Conservation (phyloP, 2,888 invertebrate genomes). For the Ypsolopha sequella region DNA sequence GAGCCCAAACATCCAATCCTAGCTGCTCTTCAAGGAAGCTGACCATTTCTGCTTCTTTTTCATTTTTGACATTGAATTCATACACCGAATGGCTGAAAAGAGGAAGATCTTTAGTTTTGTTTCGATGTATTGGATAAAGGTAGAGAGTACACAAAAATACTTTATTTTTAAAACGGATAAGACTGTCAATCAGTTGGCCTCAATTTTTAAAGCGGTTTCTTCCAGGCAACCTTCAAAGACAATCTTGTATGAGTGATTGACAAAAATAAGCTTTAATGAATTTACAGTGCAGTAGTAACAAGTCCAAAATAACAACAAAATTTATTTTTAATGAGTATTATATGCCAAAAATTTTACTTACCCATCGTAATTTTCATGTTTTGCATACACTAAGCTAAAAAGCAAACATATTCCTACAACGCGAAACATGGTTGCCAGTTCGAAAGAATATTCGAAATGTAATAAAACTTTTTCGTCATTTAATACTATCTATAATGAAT, state of each 20-base stretch:
- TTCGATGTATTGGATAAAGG: background rate
- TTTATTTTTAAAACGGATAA: too few species aligned
- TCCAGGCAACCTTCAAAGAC: too few species aligned
- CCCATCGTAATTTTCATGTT: conserved; percentile 46
- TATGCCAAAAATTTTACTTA: conserved; percentile 17
- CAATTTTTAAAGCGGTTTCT: too few species aligned
- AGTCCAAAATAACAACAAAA: background rate
- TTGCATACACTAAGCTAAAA: conserved; percentile 25
- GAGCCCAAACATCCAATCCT: conserved; percentile 31
- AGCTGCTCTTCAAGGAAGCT: conserved; percentile 23
- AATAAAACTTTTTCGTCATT: background rate
- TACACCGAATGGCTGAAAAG: conserved; percentile 30
- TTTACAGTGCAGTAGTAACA: background rate
- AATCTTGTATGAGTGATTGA: background rate
- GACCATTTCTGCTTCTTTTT: conserved; percentile 24
- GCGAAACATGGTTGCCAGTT: conserved; percentile 13
- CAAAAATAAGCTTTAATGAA: background rate
- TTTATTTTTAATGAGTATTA: background rate
- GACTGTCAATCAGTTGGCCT: too few species aligned
- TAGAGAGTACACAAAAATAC: too few species aligned
- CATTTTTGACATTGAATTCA: conserved; percentile 24
- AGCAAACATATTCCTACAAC: conserved; percentile 19
- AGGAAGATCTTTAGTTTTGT: conserved; percentile 5
- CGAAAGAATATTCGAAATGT: background rate
- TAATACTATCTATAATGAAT: too few species aligned